phyloP scores from a whole-genome alignment of 2,113 vertebrate genomes.

The Malaclemys terrapin region DNA sequence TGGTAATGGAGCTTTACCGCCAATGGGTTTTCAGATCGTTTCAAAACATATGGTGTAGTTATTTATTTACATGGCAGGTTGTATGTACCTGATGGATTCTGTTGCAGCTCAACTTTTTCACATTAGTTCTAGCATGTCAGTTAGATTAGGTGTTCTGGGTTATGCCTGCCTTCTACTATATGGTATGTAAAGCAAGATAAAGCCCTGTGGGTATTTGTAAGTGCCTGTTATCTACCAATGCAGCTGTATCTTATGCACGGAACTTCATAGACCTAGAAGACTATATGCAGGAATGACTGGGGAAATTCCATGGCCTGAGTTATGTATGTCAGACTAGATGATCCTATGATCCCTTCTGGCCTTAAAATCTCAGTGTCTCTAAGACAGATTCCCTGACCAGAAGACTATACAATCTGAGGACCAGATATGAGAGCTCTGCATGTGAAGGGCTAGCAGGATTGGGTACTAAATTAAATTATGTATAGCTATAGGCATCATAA shows the following conservation, averaged over 20 bases:
- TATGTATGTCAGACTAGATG: not conserved
- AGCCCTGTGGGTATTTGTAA: not conserved
- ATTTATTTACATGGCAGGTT: not conserved
- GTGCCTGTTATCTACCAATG: not conserved
- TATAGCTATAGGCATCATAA: accelerated
- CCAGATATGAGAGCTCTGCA: not conserved
- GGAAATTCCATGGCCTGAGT: not conserved
- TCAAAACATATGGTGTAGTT: not conserved
- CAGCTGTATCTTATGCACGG: not conserved
- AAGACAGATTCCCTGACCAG: not conserved
- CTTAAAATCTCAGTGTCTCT: not conserved
- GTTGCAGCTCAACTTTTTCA: not conserved
- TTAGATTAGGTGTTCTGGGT: not conserved
- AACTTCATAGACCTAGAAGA: not conserved
- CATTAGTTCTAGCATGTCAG: not conserved
- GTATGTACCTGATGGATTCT: not conserved
- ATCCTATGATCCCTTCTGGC: not conserved
- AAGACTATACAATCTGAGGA: not conserved
- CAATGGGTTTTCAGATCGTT: not conserved
- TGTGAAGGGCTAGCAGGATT: not conserved
- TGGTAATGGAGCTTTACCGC: not conserved
- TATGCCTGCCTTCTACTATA: not conserved
- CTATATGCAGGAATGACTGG: not conserved
- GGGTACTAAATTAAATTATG: accelerated
- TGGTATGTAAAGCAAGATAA: not conserved